phyloP scores from a whole-genome alignment of 2,888 invertebrate species.

The Clitarchus hookeri region DNA sequence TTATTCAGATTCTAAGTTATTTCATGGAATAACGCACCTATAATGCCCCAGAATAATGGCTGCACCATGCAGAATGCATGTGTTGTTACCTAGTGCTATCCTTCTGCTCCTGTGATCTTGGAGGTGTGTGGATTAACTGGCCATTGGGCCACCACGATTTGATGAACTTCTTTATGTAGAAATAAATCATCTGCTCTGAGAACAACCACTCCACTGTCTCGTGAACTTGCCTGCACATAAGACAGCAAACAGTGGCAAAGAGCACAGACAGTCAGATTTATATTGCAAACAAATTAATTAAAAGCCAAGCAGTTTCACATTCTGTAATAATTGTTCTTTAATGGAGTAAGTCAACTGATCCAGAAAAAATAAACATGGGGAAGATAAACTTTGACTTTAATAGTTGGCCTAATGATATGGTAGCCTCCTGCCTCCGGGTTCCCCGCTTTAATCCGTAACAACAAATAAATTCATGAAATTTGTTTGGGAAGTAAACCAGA shows the following conservation, averaged over 20 bases:
- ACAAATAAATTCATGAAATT: too few relatives aligned
- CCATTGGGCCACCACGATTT: constrained; percentile 93
- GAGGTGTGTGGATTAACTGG: constrained; percentile 62
- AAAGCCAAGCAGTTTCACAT: neutral
- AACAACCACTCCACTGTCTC: constrained; percentile 86
- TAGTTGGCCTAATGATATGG: too few relatives aligned
- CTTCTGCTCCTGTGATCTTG: constrained; percentile 66
- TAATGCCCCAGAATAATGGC: too few relatives aligned
- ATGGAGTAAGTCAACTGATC: too few relatives aligned
- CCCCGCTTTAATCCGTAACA: too few relatives aligned
- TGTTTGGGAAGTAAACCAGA: too few relatives aligned
- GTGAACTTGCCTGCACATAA: constrained; percentile 73
- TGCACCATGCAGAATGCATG: neutral
- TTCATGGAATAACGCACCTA: too few relatives aligned
- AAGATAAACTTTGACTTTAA: too few relatives aligned
- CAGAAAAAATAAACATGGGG: too few relatives aligned
- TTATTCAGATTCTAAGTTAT: too few relatives aligned
- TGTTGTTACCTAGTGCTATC: constrained; percentile 15
- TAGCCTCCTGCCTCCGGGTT: too few relatives aligned
- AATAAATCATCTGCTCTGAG: constrained; percentile 89
- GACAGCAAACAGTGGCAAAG: neutral
- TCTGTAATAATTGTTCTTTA: too few relatives aligned
- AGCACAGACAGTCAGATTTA: neutral
- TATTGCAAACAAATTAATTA: constrained; percentile 11
- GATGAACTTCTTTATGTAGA: constrained; percentile 79